phyloP scores from a whole-genome alignment of 2,113 vertebrate genomes.

The Sakesphorus luctuosus region DNA sequence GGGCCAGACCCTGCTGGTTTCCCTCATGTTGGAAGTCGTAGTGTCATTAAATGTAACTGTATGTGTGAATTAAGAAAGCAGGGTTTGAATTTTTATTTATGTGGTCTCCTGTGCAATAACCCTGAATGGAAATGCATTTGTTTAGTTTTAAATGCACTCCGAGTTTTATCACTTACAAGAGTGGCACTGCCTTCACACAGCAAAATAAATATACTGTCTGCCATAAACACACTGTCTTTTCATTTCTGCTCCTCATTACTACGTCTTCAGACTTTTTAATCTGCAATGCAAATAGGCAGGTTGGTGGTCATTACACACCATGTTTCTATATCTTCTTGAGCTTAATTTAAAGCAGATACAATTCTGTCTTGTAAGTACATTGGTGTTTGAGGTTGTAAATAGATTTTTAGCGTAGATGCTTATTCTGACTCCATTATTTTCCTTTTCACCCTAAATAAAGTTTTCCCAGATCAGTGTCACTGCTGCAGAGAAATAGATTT shows the following conservation, averaged over 20 bases:
- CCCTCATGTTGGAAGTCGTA: background rate
- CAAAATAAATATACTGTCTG: conserved; percentile 44
- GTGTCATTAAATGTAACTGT: conserved; percentile 34
- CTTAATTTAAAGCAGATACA: conserved; percentile 54
- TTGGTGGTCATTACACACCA: background rate
- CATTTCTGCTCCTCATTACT: conserved; percentile 36
- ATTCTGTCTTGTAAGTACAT: conserved; percentile 3
- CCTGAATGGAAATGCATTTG: conserved; percentile 26
- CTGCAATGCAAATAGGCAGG: conserved; percentile 50
- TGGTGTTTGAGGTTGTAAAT: conserved; percentile 56
- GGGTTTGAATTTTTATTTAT: conserved; percentile 39
- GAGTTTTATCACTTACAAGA: conserved; percentile 27
- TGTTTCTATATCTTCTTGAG: background rate
- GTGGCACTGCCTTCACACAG: conserved; percentile 18
- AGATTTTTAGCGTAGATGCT: conserved; percentile 66
- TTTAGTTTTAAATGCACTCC: conserved; percentile 37
- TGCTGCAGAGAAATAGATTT: conserved; percentile 70
- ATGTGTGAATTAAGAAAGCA: conserved; percentile 37
- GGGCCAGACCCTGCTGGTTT: conserved; percentile 23
- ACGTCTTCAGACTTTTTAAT: conserved; percentile 52
- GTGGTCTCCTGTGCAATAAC: conserved; percentile 18
- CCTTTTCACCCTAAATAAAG: conserved; percentile 74
- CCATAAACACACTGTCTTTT: conserved; percentile 3
- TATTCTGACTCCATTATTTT: conserved; percentile 68
- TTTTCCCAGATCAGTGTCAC: conserved; percentile 55